Evolutionary conservation across 2,888 invertebrate species (phyloP), one percentile per base, ranked within the genome.

Genomic region (Eupithecia subfuscata): DNA sequence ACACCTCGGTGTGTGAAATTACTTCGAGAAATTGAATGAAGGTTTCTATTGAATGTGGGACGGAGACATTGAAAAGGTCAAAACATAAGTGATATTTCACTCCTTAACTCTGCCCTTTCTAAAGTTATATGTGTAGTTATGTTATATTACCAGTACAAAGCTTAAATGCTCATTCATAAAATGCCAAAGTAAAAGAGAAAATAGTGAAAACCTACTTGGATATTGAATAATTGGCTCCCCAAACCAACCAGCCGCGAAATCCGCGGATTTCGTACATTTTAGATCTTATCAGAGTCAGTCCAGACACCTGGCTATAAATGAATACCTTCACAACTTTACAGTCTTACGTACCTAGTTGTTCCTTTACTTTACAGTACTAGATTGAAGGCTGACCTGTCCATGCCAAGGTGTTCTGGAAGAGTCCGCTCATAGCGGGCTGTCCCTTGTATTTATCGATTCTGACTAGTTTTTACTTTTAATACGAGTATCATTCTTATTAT

Each of bases 21-120:
- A 75, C 70, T 75, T 65, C 45, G 52, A 56, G 69, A 75, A 75
- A 73, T 63, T 75, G 45, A 60, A 74, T 71, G 30, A 67, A 68
- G 72, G 71, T 77, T 77, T 77, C 74, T 75, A 77, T 77, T 63
- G 69, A 73, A 71, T 74, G 69, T 72, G 60, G 69, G 45, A 67
- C 71, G 71, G 70, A 74, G 48, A 69, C 60, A 71, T 69, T 70
- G 63, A 68, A 73, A 71, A 77, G 71, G 69, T 71, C 56, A 68
- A 69, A 73, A 74, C 76, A 69, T 69, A 73, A 60, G 73, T 76
- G 37, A 69, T 64, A 60, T 70, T 77, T 74, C 34, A 56, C 74
- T 65, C 65, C 25, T 74, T 14, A 52, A 43, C 68, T 63, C 56
- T 69, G 60, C 70, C 73, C 65, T 65, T 70, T 74, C 70, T 70